Percentiles rank a stretch among this genome's conserved stretches.
phyloP scores from a whole-genome alignment of 2,797 vertebrate genomes.

The Arrhamphus sclerolepis region DNA sequence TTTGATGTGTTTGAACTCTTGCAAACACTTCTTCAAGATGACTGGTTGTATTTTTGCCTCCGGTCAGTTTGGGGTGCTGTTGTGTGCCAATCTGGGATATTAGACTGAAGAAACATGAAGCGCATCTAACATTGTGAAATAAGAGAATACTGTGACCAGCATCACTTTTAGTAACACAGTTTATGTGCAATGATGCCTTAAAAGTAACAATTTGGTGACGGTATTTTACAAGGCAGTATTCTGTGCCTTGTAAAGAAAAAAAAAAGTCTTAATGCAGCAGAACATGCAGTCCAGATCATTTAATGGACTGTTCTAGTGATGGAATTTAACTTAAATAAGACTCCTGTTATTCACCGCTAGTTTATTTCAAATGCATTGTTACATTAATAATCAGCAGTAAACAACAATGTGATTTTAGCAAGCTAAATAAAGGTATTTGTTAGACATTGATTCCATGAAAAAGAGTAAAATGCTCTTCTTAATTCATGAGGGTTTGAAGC shows the following conservation, averaged over 20 bases:
- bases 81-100: neutral
- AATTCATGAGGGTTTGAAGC: too few species aligned
- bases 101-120: neutral
- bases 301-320: slow-evolving; percentile 34
- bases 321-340: slow-evolving; percentile 26
- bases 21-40: slow-evolving; percentile 23
- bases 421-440: too few species aligned
- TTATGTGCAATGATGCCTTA: neutral
- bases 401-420: too few species aligned
- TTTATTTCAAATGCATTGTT: too few species aligned
- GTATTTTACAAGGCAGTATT: neutral
- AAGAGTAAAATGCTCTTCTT: too few species aligned
- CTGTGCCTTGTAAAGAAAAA: slow-evolving; percentile 24
- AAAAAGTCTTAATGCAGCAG: slow-evolving; percentile 19
- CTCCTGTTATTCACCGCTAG: slow-evolving; percentile 12
- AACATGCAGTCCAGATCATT: slow-evolving; percentile 6
- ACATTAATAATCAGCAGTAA: too few species aligned
- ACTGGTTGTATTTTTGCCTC: slow-evolving; percentile 5
- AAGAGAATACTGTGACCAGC: neutral
- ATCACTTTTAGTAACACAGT: neutral
- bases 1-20: neutral
- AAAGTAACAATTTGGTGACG: too few species aligned
- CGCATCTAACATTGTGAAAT: neutral
- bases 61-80: slow-evolving; percentile 7
- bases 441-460: too few species aligned